Base-by-base conservation (phyloP, 2,797 vertebrate genomes). In the Muscicapa comitata region DNA sequence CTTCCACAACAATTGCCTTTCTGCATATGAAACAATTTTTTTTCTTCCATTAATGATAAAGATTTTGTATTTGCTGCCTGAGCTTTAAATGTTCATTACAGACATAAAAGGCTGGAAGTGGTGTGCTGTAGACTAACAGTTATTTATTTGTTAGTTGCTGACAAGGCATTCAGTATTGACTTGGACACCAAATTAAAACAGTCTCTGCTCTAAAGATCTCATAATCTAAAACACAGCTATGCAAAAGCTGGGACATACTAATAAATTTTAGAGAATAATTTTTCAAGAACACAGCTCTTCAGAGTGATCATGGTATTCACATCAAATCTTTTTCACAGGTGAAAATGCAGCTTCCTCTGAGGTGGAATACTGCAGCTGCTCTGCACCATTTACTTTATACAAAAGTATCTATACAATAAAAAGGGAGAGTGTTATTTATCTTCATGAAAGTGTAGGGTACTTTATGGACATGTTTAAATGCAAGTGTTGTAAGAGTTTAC, bases 351-450 rank as follows among this genome's bases (percentile, higher is more conserved):
- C 43, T 95, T 85, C 42, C 62, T 94, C 68, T 84, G 74, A 87
- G 78, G 74, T 93, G 35, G 81, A 95, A 90, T 91, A 70, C 80
- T 96, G 94, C 92, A 95, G 75, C 81, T 95, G 18, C 86, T 95
- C 62, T 90, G 88, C 82, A 70, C 77, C 86, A 86, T 85, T 72
- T 85, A n/a, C 81, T 90, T 95, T 67, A 57, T 77, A 76, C 35
- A 43, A 57, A 95, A 87, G 57, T 94, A 75, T 73, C 35, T 47
- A 15, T 89, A 54, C 80, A 77, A 72, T 74, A 59, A 65, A 79
- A 91, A 85, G n/a, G 33, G 51, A 66, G 42, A 65, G 7, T 51
- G 20, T 62, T 93, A 63, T 43, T 88, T 82, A 21, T 70, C 51
- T 70, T 90, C 59, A 38, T 81, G n/a, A 40, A 91, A 59, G 37